Evolutionary conservation across 1,140 invertebrate genomes (phyloP).

Genomic region (Hestina assimilis): DNA sequence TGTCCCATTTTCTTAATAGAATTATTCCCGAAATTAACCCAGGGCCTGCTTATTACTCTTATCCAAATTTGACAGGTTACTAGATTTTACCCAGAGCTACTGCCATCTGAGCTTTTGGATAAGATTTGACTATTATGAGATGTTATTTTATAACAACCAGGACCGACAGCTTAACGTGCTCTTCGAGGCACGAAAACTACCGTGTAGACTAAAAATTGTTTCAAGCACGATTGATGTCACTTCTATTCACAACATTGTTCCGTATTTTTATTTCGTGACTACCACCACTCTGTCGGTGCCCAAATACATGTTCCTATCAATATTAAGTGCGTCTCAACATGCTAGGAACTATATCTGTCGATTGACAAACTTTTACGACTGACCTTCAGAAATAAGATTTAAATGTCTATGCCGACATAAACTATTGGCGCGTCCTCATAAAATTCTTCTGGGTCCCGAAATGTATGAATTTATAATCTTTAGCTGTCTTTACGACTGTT

Average conservation of each 20-base stretch:
- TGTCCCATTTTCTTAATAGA: no score
- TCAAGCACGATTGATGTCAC: no score
- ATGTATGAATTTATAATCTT: background rate
- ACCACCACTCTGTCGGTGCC: constrained; percentile 36
- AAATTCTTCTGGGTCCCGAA: background rate
- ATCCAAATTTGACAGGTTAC: no score
- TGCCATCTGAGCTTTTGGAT: no score
- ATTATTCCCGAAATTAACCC: no score
- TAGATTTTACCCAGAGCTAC: no score
- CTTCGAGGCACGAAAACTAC: no score
- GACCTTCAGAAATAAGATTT: constrained; percentile 35
- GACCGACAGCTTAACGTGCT: no score
- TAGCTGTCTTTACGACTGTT: background rate
- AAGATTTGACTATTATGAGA: no score
- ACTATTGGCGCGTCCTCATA: constrained; percentile 11
- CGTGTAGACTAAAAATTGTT: no score
- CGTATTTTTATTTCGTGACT: constrained; percentile 37
- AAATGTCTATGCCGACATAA: constrained; percentile 27
- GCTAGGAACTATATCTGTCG: constrained; percentile 43
- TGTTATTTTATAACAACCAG: no score
- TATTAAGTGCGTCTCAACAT: constrained; percentile 54
- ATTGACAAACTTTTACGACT: constrained; percentile 56
- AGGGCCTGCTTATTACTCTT: no score
- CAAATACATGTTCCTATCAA: constrained; percentile 41
- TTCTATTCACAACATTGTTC: background rate